Evolutionary conservation across 2,113 vertebrate species (phyloP).

Genomic region (Merops nubicus): DNA sequence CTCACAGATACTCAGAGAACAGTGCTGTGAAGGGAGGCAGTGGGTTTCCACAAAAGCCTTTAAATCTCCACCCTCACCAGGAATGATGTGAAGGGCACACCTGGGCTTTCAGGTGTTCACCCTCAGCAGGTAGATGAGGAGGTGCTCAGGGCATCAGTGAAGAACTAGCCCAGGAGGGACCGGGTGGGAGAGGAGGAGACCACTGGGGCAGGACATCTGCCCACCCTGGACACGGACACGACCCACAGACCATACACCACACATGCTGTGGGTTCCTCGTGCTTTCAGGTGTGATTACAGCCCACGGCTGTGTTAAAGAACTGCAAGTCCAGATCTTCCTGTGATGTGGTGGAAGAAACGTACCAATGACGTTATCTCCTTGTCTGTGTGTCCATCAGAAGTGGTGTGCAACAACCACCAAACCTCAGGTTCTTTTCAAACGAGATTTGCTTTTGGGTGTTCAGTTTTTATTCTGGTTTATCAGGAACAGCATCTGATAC

Average conservation of each 20-base stretch:
- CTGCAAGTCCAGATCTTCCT: neutral
- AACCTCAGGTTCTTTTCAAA: neutral
- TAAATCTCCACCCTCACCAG: neutral
- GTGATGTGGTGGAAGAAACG: accelerated
- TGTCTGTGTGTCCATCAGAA: neutral
- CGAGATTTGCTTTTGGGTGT: neutral
- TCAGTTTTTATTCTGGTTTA: neutral
- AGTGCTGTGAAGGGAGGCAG: neutral
- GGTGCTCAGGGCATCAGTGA: accelerated
- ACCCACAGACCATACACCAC: accelerated
- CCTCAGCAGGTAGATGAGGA: neutral
- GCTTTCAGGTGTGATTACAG: neutral
- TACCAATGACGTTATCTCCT: accelerated
- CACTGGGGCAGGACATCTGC: accelerated
- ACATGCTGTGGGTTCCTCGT: neutral
- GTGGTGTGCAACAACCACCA: accelerated
- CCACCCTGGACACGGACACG: accelerated
- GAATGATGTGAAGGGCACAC: accelerated
- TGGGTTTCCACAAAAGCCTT: neutral
- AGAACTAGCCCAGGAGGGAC: neutral
- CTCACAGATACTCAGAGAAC: neutral
- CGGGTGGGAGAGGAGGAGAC: accelerated
- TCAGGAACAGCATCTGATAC: neutral
- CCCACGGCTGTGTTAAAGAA: accelerated
- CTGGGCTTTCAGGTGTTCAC: neutral